Base-by-base conservation (phyloP, 2,113 vertebrate genomes). In the Raja brachyura region DNA sequence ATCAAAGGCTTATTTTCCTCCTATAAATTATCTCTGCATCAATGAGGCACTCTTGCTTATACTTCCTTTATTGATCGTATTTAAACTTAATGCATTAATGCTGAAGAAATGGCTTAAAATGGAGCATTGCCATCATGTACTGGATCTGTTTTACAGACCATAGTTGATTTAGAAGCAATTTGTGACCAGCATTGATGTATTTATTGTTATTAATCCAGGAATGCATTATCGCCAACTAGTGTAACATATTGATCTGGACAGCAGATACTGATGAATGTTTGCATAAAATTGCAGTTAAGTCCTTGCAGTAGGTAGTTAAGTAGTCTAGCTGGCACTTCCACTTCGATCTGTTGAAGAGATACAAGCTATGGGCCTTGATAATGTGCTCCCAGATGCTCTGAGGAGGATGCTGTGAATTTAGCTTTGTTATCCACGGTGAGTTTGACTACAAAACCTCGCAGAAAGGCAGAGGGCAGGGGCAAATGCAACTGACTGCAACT, bases 41-140 rank as follows among this genome's bases (percentile, higher is more conserved):
- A 88, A 33, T 66, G 83, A 88, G 59, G 59, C 28, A 63, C n/a
- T 88, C 83, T 63, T 88, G 28, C 59, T 88, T 31, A 88, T 88
- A 88, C 59, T 66, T 85, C 83, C 83, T 88, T 88, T 66, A 88
- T 88, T 88, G 83, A 88, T 88, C 28, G 61, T n/a, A 3, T 28
- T 88, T 63, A 88, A 88, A 88, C 28, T 16, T 63, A 13, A 63
- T 31, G 83, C 83, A 88, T 18, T 88, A 88, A 63, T 77, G 11
- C 56, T 88, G 28, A 63, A 56, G 83, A 88, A 88, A 88, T 88
- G 83, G 83, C 59, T 88, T 88, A 88, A 85, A 31, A 88, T 88
- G n/a, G 83, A 88, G 59, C n/a, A 14, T 63, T 31, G 28, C 31
- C 83, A 16, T 31, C 28, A 31, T 63, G 83, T 33, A 31, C 59